Base-by-base conservation (phyloP, 2,797 vertebrate species). In the Natrix natrix region DNA sequence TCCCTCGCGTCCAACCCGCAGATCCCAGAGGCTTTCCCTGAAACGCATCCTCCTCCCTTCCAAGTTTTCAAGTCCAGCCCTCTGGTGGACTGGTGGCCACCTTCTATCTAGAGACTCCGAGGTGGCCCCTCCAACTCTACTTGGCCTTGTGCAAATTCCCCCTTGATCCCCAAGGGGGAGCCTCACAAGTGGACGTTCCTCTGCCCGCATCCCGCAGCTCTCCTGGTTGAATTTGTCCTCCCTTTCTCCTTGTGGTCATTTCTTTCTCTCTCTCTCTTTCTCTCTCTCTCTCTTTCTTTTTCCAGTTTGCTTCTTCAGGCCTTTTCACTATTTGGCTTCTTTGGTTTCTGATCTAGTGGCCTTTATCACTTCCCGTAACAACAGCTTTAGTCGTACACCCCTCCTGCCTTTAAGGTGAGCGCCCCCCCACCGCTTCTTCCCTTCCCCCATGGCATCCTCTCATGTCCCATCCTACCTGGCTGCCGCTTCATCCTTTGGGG, bases 341-440 rank as follows among this genome's bases (percentile, higher is more conserved):
- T 98, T 99, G 99, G 99, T 99, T 99, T 99, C 99, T 99, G 98
- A 99, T 99, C 98, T 99, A 99, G 99, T 99, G 99, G 99, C 99
- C 98, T 99, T 99, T 99, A 98, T 99, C 98, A 99, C 98, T 98
- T 99, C 98, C 99, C 97, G 99, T 98, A 98, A 98, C 98, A 98
- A 98, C 98, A 98, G 98, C 98, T 98, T 98, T 98, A 98, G 98
- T 98, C 98, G 98, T 98, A 98, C 98, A 98, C 98, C 98, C 98
- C 98, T 98, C 98, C 99, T 99, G 99, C 99, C 99, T 99, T 99
- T 98, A 98, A 99, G 99, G 99, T 99, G 98, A 99, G 99, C 98
- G 93, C 92, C 96, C 52, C 22, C 57, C 96, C 96, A 24, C 28
- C 93, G 86, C 83, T 63, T 61, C 54, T 92, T 89, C 2, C 20